Evolutionary conservation across 2,113 vertebrate genomes (phyloP), one percentile per base, ranked within the genome.

Genomic region (Leucosticte australis): DNA sequence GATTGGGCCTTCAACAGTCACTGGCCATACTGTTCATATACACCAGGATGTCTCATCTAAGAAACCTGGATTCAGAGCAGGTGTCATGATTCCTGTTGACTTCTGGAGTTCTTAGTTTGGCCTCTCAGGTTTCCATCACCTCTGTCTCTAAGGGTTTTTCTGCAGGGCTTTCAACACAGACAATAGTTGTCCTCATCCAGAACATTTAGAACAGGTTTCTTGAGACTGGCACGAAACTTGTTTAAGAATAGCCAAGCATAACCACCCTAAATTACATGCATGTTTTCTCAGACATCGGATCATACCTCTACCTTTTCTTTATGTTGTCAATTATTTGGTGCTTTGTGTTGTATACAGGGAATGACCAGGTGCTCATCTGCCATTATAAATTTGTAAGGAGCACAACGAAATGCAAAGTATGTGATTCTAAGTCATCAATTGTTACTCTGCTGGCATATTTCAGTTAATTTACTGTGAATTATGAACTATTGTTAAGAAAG

Each of bases 11-110:
- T 89, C 44, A n/a, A 8, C 0, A 1, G 13, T 70, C 52, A 20
- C 26, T 75, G 8, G 0, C 18, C 2, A 1, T 33, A 15, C 15
- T 60, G 27, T 10, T n/a, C 1, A 0, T 39, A 4, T 27, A 2
- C 44, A 50, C 28, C 17, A 19, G 8, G 11, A 60, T 63, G 33
- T 87, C 27, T 86, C 35, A 28, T 15, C 35, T 74, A 26, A 33
- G 56, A 70, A 18, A 4, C 52, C 42, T 67, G 26, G 7, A 23
- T 23, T 67, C 33, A n/a, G 64, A 65, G n/a, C 5, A 42, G 19
- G 3, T 24, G 11, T 55, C 16, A 10, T 0, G 0, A 63, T 59
- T 69, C 39, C 19, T 1, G 2, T 3, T 41, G 39, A 37, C 6
- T 59, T 82, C 44, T 60, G 26, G 23, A 63, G 27, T 65, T 50